Evolutionary conservation across 2,797 vertebrate genomes (phyloP), one percentile per base, ranked within the genome.

Genomic region (Squalus acanthias): DNA sequence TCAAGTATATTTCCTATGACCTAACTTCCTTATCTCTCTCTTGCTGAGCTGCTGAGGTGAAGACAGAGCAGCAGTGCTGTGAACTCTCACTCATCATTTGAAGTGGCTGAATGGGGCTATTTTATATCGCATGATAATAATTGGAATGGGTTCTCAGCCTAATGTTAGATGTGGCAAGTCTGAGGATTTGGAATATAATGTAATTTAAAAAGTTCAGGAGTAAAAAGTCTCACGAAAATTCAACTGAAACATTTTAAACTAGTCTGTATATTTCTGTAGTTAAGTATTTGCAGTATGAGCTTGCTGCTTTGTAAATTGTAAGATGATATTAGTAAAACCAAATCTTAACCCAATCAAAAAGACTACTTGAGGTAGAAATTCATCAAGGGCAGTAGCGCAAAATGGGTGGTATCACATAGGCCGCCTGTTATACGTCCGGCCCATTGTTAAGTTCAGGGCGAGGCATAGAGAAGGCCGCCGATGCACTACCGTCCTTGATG

Each of bases 11-110:
- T 95, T 76, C 70, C 69, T 74, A 72, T 95, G 94, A 95, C 94
- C 70, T 76, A 76, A 95, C 94, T 76, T 95, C 94, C 94, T 95
- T 95, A 95, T 95, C 94, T 95, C 69, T 50, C 94, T 72, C 39
- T 72, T 53, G 70, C 70, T 95, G 94, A 95, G 70, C 50, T 76
- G 94, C 70, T 72, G 94, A 74, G 70, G 70, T 95, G 94, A 57
- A 95, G 94, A 95, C 94, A 95, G 94, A 95, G 94, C 29, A n/a
- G 50, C 29, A 33, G 70, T 76, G 12, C 94, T 76, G 26, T 95
- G 70, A 95, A 76, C 70, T 95, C 70, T 95, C 94, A 95, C 91
- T 95, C 94, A 95, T 76, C 69, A 95, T 74, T 29, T 76, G 94
- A 72, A 57, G 29, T 95, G 46, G 70, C 70, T 95, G 70, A 95